These are phyloP conservation scores for Plagodis pulveraria DNA, from an alignment of 2,888 invertebrate genomes.

Conservation along the genomic window DNA sequence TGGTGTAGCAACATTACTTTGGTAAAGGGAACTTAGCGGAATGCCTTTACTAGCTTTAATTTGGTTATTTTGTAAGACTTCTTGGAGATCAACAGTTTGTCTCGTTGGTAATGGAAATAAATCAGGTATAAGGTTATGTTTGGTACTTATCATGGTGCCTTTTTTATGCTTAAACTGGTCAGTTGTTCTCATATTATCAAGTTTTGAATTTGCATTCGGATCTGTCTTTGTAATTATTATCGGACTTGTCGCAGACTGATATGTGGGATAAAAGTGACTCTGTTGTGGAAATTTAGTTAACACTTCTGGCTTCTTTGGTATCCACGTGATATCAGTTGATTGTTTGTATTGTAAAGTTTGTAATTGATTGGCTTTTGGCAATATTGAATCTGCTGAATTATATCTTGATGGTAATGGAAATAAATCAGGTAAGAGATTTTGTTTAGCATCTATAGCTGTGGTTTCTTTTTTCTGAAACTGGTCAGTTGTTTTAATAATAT, in stretches of 20 bases:
- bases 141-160: not conserved
- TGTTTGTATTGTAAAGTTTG: not conserved
- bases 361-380: not conserved
- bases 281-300: not conserved
- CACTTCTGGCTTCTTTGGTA: not conserved
- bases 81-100: not conserved
- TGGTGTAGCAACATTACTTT: not conserved
- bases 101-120: not conserved
- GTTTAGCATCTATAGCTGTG: too few relatives aligned
- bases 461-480: not conserved
- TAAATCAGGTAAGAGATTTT: too few relatives aligned
- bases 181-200: not conserved
- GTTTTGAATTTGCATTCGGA: not conserved
- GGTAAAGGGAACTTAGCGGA: too few relatives aligned
- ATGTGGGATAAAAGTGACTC: too few relatives aligned
- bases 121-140: not conserved
- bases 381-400: too few relatives aligned
- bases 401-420: too few relatives aligned
- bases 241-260: too few relatives aligned
- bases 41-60: not conserved
- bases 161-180: not conserved
- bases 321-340: not conserved
- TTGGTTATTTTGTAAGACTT: not conserved
- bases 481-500: not conserved
- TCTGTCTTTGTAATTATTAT: not conserved